These are phyloP conservation scores for Conomelus anceps DNA, from an alignment of 2,888 invertebrate species.

Conservation along the genomic window DNA sequence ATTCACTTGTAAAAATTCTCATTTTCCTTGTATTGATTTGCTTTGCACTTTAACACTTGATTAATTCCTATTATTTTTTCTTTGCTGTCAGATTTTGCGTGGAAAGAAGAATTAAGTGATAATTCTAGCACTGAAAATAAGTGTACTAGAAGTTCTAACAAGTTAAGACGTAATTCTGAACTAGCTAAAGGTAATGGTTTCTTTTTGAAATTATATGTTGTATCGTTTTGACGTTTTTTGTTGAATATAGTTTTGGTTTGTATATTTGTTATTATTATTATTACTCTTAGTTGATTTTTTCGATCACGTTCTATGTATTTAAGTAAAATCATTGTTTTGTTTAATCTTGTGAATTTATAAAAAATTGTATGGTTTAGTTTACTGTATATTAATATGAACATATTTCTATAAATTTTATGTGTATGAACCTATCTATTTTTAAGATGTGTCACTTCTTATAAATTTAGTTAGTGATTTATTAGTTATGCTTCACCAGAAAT, in stretches of 20 bases:
- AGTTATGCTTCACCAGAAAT: too few relatives aligned
- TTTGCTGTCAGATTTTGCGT: not conserved
- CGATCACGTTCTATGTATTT: too few relatives aligned
- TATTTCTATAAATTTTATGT: too few relatives aligned
- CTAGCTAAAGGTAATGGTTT: not conserved
- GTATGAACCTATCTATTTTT: too few relatives aligned
- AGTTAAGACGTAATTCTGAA: not conserved
- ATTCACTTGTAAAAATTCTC: not conserved
- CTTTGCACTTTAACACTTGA: not conserved
- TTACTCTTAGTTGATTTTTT: not conserved
- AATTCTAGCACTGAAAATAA: not conserved
- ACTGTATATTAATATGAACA: too few relatives aligned
- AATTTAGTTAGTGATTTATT: too few relatives aligned
- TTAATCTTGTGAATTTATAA: too few relatives aligned
- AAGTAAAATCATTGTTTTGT: not conserved
- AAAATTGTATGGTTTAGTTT: too few relatives aligned
- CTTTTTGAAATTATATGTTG: constrained; percentile 1
- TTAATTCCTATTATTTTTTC: not conserved
- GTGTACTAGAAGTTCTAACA: not conserved
- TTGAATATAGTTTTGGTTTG: not conserved
- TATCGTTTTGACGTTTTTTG: not conserved
- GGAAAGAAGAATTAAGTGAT: not conserved
- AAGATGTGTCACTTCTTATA: too few relatives aligned
- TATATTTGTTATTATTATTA: constrained; percentile 7
- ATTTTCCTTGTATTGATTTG: not conserved